phyloP scores from a whole-genome alignment of 2,888 invertebrate genomes.

The Criorhina ranunculi region DNA sequence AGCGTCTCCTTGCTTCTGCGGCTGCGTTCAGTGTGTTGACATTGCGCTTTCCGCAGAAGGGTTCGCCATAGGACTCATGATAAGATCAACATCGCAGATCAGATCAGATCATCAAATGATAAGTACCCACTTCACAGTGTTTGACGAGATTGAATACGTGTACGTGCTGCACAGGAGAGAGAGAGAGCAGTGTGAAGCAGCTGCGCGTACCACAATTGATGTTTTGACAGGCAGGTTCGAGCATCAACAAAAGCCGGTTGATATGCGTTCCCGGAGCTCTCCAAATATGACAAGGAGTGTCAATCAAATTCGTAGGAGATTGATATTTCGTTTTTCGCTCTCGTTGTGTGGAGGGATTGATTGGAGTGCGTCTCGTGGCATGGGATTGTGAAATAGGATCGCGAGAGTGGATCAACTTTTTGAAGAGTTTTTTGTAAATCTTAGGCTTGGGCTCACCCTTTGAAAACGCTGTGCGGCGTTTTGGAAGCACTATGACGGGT shows the following conservation, averaged over 20 bases:
- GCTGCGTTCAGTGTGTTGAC: conserved; percentile 50
- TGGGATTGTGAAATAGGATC: conserved; percentile 23
- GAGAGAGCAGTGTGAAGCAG: conserved; percentile 32
- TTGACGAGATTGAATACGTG: conserved; percentile 53
- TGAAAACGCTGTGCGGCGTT: background rate
- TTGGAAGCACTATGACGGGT: no score
- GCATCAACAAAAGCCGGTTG: conserved; percentile 70
- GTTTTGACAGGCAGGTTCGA: conserved; percentile 74
- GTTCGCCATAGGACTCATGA: conserved; percentile 43
- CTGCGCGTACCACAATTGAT: conserved; percentile 64
- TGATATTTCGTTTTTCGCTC: conserved; percentile 31
- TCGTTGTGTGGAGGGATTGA: conserved; percentile 40
- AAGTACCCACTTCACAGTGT: conserved; percentile 69
- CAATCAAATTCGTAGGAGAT: conserved; percentile 70
- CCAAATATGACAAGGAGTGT: conserved; percentile 72
- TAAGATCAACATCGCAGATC: conserved; percentile 62
- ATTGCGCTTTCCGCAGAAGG: conserved; percentile 68
- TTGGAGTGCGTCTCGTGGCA: conserved; percentile 48
- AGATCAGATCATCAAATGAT: conserved; percentile 72
- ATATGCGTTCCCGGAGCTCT: conserved; percentile 58
- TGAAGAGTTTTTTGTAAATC: background rate
- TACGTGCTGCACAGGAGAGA: conserved; percentile 17
- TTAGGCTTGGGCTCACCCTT: background rate
- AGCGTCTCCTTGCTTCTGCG: conserved; percentile 41
- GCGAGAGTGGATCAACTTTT: conserved; percentile 19